These are phyloP conservation scores for Borostomias antarcticus DNA, from an alignment of 2,797 vertebrate genomes.

Conservation along the genomic window DNA sequence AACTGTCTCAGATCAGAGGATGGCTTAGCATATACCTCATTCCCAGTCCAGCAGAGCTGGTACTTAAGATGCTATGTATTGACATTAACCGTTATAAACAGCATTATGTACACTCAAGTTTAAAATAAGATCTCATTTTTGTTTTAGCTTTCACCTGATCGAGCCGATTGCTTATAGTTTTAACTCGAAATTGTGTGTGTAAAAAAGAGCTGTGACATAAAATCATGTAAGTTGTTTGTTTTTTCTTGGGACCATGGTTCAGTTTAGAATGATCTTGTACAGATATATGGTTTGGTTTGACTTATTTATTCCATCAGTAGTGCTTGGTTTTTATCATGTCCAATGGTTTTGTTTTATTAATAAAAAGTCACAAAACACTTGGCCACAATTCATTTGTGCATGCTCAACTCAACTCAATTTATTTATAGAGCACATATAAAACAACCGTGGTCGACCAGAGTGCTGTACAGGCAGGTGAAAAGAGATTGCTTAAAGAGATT, in stretches of 20 bases:
- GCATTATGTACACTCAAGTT: constrained; percentile 67
- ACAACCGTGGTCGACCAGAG: too few species aligned
- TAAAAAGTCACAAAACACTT: constrained; percentile 76
- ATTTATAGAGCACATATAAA: too few species aligned
- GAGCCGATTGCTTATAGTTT: constrained; percentile 72
- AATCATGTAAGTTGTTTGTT: constrained; percentile 40
- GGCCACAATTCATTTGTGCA: neutral
- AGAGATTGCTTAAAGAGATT: too few species aligned
- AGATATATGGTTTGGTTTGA: constrained; percentile 91
- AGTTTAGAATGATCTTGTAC: constrained; percentile 84
- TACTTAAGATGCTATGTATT: constrained; percentile 76
- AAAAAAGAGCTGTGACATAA: constrained; percentile 63
- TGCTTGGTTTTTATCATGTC: constrained; percentile 98
- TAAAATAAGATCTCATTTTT: constrained; percentile 54
- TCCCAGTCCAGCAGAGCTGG: constrained; percentile 80
- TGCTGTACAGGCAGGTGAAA: too few species aligned
- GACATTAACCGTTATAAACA: constrained; percentile 71
- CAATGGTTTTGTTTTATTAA: constrained; percentile 96
- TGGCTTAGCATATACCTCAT: constrained; percentile 83
- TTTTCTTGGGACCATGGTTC: constrained; percentile 74
- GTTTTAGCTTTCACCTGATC: constrained; percentile 70
- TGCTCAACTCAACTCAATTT: neutral
- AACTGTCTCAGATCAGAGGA: constrained; percentile 64
- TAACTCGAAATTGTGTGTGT: constrained; percentile 64
- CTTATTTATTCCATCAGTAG: constrained; percentile 99